These are phyloP conservation scores for Cynoglossus semilaevis DNA, from an alignment of 2,113 vertebrate genomes.

Conservation along the genomic window DNA sequence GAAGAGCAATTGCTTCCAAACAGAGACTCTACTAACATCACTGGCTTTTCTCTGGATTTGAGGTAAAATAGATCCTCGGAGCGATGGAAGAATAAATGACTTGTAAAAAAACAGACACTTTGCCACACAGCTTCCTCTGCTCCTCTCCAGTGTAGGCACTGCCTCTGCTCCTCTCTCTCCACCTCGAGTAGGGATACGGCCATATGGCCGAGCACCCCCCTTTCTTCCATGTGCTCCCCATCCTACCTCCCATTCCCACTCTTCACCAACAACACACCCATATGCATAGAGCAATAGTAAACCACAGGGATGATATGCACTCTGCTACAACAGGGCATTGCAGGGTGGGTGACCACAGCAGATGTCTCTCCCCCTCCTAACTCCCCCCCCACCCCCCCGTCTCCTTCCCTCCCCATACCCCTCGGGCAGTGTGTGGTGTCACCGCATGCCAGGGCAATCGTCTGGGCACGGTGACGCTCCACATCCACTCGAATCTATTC, in stretches of 20 bases:
- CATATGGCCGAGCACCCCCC: constrained; percentile 61
- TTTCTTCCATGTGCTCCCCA: constrained; percentile 35
- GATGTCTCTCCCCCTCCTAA: constrained; percentile 53
- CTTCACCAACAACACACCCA: constrained; percentile 27
- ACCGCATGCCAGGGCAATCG: constrained; percentile 42
- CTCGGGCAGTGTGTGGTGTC: constrained; percentile 33
- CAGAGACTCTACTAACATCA: constrained; percentile 19
- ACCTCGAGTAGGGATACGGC: constrained; percentile 37
- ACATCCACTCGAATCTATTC: constrained; percentile 58
- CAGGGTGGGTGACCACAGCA: constrained; percentile 57
- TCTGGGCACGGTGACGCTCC: constrained; percentile 24
- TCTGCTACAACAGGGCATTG: constrained; percentile 42
- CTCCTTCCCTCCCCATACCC: constrained; percentile 26
- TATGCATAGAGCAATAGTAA: constrained; percentile 34
- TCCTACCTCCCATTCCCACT: constrained; percentile 32
- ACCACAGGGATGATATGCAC: constrained; percentile 35
- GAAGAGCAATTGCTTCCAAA: constrained; percentile 4
- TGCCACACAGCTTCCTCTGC: constrained; percentile 24
- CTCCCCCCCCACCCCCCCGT: constrained; percentile 37
- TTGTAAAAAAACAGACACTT: constrained; percentile 21
- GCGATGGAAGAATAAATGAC: constrained; percentile 27
- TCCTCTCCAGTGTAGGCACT: constrained; percentile 19
- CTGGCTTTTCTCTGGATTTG: constrained; percentile 23
- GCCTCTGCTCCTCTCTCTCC: constrained; percentile 38
- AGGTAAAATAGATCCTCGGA: constrained; percentile 13